Base-by-base conservation (phyloP, 2,797 vertebrate species). In the Sardinella longiceps region DNA sequence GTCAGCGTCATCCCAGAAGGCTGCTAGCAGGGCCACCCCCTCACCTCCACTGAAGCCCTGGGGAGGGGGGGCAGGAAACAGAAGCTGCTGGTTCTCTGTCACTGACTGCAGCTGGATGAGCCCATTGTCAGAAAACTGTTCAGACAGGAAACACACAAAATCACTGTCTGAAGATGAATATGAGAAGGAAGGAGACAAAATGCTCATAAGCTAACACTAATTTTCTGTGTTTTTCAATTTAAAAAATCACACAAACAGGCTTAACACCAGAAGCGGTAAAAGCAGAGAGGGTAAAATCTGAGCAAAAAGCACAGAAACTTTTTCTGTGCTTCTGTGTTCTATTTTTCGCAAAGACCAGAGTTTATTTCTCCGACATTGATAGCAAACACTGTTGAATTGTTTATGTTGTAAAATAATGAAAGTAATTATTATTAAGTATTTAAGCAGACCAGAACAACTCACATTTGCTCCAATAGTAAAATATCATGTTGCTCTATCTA, bases 101-200 rank as follows among this genome's bases (percentile, higher is more conserved):
- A 87, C 77, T 1, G 92, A 91, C 46, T 96, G 96, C 89, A 97
- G 95, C 86, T 95, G 95, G 86, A 97, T 87, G 2, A 96, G 91
- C 63, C 96, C 96, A 1, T 96, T 96, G 86, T 97, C 96, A 82
- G 96, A 96, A 92, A 96, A 96, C 96, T 97, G 83, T 81, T 74
- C 43, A 84, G 33, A 23, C 45, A 81, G 51, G 18, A 20, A 74
- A 33, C n/a, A n/a, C 23, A 58, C 2, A 51, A 82, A 84, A 6
- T 50, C 11, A 60, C 30, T 7, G 23, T 48, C 43, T 46, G 37
- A 45, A 66, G 50, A 51, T 51, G 28, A 30, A 58, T 2, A 58
- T n/a, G 6, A 58, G 7, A 58, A 18, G n/a, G 7, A 48, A 48
- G 46, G 4, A 12, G 46, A 48, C 46, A 48, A 48, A 48, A 48